Evolutionary conservation across 1,140 invertebrate genomes (phyloP), one percentile per base, ranked within the genome.

Genomic region (Brachionus angularis): DNA sequence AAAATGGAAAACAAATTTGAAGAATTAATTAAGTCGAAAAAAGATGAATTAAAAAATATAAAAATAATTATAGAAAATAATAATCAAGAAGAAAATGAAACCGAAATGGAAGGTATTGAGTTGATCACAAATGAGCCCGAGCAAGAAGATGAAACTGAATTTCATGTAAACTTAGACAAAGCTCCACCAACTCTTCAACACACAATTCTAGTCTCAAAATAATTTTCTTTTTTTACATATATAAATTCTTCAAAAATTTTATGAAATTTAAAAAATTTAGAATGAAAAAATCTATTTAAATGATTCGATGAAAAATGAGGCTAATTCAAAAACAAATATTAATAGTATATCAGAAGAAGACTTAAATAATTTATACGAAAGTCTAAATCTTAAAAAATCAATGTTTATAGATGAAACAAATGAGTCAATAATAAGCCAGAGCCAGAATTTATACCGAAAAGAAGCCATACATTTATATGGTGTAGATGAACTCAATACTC

Each of bases 111-210:
- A n/a, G n/a, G n/a, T n/a, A n/a, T n/a, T n/a, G n/a, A n/a, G n/a
- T n/a, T n/a, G n/a, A n/a, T n/a, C n/a, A n/a, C n/a, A 42, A 42
- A 42, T 14, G 39, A 42, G 16, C 39, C 10, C 8, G 49, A 39
- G 14, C 33, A 55, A 1, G 33, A 44, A 1, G 61, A 67, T 16
- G 62, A 67, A 14, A 67, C 42, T 2, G 62, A 67, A 46, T 67
- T 67, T 47, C 62, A 67, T 27, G 62, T 67, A 1, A 67, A 67
- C 16, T 47, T 67, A 31, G 62, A 67, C 47, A 67, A 67, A 67
- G 62, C 62, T 21, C 62, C 62, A 23, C 62, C 62, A 18, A 67
- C 1, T 29, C 14, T 67, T 1, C 62, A 67, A 31, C 46, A 67
- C 31, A 67, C 62, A 47, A 50, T 67, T 47, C 25, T 67, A 21